Conservation (phyloP, 92 coral and sea anemone species). For the Zoanthus solanderi region DNA sequence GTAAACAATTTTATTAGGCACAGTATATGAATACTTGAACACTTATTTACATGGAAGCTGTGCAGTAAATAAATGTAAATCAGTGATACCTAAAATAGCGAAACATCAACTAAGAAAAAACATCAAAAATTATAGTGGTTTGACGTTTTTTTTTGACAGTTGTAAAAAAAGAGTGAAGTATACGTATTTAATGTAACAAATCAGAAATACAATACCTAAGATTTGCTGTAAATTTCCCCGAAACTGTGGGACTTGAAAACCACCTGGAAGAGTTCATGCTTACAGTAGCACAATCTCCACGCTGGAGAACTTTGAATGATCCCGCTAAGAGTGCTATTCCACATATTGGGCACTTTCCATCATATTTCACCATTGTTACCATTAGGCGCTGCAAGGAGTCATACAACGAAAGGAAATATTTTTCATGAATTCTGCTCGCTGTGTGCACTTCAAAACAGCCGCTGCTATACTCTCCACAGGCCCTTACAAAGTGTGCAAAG, state of each 20-base stretch:
- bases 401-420: constrained; percentile 25
- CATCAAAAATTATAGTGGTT: background rate
- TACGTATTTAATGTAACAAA: constrained; percentile 1
- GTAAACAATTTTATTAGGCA: background rate
- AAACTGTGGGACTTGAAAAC: constrained; percentile 37
- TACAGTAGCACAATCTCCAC: constrained; percentile 31
- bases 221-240: constrained; percentile 44
- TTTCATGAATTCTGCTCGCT: constrained; percentile 18
- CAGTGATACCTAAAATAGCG: background rate
- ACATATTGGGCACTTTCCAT: constrained; percentile 44
- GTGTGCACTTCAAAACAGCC: constrained; percentile 45
- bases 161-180: background rate
- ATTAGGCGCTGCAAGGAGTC: constrained; percentile 32
- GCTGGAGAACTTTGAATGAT: constrained; percentile 23
- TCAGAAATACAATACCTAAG: constrained; percentile 40
- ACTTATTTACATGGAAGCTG: background rate
- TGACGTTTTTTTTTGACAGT: constrained; percentile 1
- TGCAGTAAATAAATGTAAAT: constrained; percentile 3
- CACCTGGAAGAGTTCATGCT: constrained; percentile 30
- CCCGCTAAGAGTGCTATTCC: background rate
- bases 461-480: constrained; percentile 27
- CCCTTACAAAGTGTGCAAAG: background rate
- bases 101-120: background rate
- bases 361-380: constrained; percentile 6
- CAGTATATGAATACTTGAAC: background rate